Base-by-base conservation (phyloP, 2,888 invertebrate genomes). In the Lamellibrachia satsuma region DNA sequence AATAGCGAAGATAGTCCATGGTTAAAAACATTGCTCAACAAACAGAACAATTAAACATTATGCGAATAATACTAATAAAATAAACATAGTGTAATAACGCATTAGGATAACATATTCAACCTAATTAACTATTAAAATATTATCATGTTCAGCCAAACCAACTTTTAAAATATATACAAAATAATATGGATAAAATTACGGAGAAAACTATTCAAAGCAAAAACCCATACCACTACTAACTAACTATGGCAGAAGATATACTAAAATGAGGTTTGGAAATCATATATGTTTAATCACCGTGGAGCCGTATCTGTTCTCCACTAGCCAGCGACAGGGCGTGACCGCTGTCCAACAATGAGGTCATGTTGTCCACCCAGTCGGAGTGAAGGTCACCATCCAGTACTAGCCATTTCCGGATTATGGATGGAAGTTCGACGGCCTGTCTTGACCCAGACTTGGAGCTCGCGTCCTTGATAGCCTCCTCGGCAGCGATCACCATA, bases 331-430 rank as follows among this genome's bases (percentile, higher is more conserved):
- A 94, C 51, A 96, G 93, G 51, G 27, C 11, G n/a, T 52, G 52
- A 27, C 92, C 51, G 11, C 90, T 0, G 92, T 96, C 96, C 93
- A 96, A 93, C 91, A 96, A 93, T 0, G 95, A 95, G 93, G 95
- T 95, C 91, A 96, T 93, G 55, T 94, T 95, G 92, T 96, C 96
- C 4, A 96, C 95, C 96, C 96, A 96, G 7, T 93, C 93, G 0
- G 95, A 95, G 92, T 95, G 94, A 52, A 96, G 93, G 55, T 95
- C 94, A 1, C 96, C 96, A 93, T 96, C 96, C 92, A 96, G 93
- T 1, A 96, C 94, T 39, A 96, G 93, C 96, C 96, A 96, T 90
- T 93, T 94, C n/a, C 93, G 60, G 57, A 94, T 94, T 52, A 93
- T 91, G 3, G 57, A 27, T 2, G 93, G 75, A n/a, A 22, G 15